phyloP scores from a whole-genome alignment of 2,113 vertebrate genomes.

The Alexandromys fortis region DNA sequence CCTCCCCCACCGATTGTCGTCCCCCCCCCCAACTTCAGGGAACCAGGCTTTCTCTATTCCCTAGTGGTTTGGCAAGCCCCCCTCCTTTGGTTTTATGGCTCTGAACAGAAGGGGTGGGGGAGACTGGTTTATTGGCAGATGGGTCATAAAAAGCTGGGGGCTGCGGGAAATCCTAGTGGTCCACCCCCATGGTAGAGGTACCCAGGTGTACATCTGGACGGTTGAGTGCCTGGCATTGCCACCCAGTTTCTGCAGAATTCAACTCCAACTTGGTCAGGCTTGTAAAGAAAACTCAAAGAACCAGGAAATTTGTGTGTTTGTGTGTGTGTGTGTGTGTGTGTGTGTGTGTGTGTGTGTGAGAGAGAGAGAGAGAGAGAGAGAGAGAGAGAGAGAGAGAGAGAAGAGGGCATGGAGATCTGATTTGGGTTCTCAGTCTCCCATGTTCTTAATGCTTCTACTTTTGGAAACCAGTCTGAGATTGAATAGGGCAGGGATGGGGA shows the following conservation, averaged over 20 bases:
- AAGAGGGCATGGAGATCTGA: background rate
- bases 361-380: too few relatives aligned
- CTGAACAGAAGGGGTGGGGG: slow-evolving; percentile 91
- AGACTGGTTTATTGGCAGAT: slow-evolving; percentile 93
- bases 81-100: slow-evolving; percentile 90
- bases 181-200: slow-evolving; percentile 55
- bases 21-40: slow-evolving; percentile 44
- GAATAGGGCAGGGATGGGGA: background rate
- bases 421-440: slow-evolving; percentile 37
- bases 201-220: slow-evolving; percentile 62
- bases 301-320: background rate
- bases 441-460: slow-evolving; percentile 37
- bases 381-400: too few relatives aligned
- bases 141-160: slow-evolving; percentile 93
- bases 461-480: slow-evolving; percentile 25
- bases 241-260: slow-evolving; percentile 20
- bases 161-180: slow-evolving; percentile 47
- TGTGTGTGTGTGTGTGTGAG: background rate
- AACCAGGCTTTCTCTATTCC: slow-evolving; percentile 63
- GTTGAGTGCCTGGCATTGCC: background rate
- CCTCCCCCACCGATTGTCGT: slow-evolving; percentile 56
- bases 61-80: slow-evolving; percentile 60
- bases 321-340: background rate
- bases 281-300: slow-evolving; percentile 50
- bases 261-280: slow-evolving; percentile 13